Conservation (phyloP, 2,888 invertebrate genomes). For the Heliothis peltigera region DNA sequence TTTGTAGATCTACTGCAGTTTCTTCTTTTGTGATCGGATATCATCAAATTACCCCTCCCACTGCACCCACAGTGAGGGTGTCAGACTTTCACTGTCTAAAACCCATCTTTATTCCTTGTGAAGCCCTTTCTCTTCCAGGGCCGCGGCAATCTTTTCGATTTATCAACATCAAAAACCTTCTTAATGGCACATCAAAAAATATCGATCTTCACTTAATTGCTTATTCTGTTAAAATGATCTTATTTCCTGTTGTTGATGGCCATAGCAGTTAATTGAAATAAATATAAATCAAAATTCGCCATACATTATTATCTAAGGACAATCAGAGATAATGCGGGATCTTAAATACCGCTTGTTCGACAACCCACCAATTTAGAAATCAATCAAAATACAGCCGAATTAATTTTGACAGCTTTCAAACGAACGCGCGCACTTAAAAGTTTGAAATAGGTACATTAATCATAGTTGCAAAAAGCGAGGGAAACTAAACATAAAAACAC, state of each 20-base stretch:
- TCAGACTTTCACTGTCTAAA: too few relatives aligned
- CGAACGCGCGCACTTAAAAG: not conserved
- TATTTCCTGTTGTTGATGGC: conserved; percentile 43
- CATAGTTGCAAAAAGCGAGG: too few relatives aligned
- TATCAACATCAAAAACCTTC: too few relatives aligned
- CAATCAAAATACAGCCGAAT: not conserved
- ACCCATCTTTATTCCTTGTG: too few relatives aligned
- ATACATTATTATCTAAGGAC: not conserved
- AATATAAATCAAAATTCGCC: conserved; percentile 30
- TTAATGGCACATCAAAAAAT: not conserved
- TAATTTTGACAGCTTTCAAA: not conserved
- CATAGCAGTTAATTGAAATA: conserved; percentile 26
- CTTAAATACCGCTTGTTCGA: conserved; percentile 2
- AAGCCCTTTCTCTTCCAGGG: too few relatives aligned
- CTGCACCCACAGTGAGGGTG: too few relatives aligned
- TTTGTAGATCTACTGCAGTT: too few relatives aligned
- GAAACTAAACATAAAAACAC: not conserved
- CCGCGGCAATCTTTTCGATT: too few relatives aligned
- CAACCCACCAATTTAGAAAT: conserved; percentile 15
- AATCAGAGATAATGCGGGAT: conserved; percentile 11
- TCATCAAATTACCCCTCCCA: too few relatives aligned
- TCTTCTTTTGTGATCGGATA: too few relatives aligned
- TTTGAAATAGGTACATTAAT: not conserved
- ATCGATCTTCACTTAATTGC: conserved; percentile 12
- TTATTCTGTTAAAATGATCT: conserved; percentile 39